Conservation (phyloP, 2,797 vertebrate genomes). For the Loris lydekkerianus region DNA sequence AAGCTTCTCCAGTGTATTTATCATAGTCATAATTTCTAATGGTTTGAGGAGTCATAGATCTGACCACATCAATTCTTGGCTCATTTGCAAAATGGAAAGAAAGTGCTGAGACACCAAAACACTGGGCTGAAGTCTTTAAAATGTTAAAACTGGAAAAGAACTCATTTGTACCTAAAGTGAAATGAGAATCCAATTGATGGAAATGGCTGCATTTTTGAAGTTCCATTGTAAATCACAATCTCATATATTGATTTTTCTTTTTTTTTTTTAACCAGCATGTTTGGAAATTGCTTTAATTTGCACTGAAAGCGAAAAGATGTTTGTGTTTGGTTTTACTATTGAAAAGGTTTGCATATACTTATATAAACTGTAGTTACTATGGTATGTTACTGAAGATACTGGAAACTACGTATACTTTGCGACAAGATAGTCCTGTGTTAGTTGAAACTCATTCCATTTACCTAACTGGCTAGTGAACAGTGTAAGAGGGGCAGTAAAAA, state of each 20-base stretch:
- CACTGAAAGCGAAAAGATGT: not conserved
- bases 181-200: not conserved
- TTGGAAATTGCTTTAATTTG: not conserved
- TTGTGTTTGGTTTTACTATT: conserved; percentile 5
- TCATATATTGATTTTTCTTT: not conserved
- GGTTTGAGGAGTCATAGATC: conserved; percentile 48
- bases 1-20: conserved; percentile 41
- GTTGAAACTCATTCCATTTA: not conserved
- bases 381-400: not conserved
- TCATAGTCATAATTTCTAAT: conserved; percentile 48
- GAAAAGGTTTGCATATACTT: not conserved
- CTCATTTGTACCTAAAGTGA: conserved; percentile 2
- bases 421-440: not conserved
- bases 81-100: conserved; percentile 68
- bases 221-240: conserved; percentile 19
- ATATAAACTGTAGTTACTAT: not conserved
- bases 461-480: not conserved
- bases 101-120: not conserved
- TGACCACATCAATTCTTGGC: conserved; percentile 62
- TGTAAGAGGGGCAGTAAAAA: not conserved
- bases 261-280: not conserved
- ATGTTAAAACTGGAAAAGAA: conserved; percentile 57
- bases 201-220: conserved; percentile 63
- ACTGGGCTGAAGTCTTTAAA: conserved; percentile 60
- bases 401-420: not conserved